Conservation (phyloP, 92 coral and sea anemone genomes). For the Zoanthus sociatus region DNA sequence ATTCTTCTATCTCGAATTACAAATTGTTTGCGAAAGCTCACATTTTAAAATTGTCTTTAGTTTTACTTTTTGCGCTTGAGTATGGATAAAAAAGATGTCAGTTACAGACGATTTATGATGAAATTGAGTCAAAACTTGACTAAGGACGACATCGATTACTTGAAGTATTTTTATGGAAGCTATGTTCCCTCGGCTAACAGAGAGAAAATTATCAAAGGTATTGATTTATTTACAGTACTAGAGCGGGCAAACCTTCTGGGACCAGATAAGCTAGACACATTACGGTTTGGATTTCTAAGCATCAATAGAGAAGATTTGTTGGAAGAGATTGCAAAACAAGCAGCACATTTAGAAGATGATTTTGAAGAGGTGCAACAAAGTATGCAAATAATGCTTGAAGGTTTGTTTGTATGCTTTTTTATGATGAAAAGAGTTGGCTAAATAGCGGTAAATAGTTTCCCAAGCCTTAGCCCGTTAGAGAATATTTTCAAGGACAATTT, state of each 20-base stretch:
- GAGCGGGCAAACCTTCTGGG: constrained; percentile 40
- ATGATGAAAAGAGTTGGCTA: too few relatives aligned
- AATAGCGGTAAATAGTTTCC: too few relatives aligned
- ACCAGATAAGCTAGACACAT: constrained; percentile 19
- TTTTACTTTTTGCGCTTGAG: not conserved
- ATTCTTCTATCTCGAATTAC: not conserved
- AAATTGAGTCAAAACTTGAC: constrained; percentile 36
- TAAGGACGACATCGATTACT: constrained; percentile 14
- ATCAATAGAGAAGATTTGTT: constrained; percentile 60
- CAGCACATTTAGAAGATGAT: constrained; percentile 12
- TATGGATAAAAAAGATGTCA: constrained; percentile 28
- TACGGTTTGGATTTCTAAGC: constrained; percentile 13
- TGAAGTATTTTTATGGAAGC: constrained; percentile 49
- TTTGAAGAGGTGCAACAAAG: constrained; percentile 1
- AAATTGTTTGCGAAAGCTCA: not conserved
- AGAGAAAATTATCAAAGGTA: constrained; percentile 38
- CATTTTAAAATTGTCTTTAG: not conserved
- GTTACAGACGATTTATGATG: constrained; percentile 44
- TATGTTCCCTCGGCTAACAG: constrained; percentile 26
- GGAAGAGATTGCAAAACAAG: constrained; percentile 37
- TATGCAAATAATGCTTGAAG: constrained; percentile 28
- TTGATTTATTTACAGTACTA: constrained; percentile 10
- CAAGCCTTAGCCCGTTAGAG: too few relatives aligned
- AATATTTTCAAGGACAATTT: too few relatives aligned
- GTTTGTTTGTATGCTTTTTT: not conserved